Conservation (phyloP, 2,888 invertebrate species). For the Sarcophaga carnaria region DNA sequence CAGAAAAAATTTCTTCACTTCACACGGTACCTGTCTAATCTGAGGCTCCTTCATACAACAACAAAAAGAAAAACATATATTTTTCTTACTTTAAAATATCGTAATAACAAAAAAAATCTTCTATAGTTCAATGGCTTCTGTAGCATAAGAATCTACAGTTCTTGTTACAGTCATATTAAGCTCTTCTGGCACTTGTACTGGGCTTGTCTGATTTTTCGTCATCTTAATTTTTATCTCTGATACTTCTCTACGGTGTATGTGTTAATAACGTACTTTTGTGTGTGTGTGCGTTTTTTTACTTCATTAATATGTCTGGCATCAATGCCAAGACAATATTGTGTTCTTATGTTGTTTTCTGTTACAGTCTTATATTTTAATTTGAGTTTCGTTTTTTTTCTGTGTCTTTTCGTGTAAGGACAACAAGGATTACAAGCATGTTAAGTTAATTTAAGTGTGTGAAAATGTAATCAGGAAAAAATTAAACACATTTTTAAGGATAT, state of each 20-base stretch:
- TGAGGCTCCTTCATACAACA: background rate
- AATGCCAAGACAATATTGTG: slow-evolving; percentile 25
- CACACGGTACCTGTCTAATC: too few species aligned
- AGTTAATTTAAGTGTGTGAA: background rate
- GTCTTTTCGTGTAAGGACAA: too few species aligned
- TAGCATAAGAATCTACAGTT: slow-evolving; percentile 8
- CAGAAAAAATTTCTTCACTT: too few species aligned
- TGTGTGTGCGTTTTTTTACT: slow-evolving; percentile 1
- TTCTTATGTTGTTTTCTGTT: background rate
- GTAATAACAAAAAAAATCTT: background rate
- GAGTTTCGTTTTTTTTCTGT: background rate
- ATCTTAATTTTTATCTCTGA: slow-evolving; percentile 36
- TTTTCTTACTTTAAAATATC: background rate
- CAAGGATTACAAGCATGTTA: background rate
- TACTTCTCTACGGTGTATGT: slow-evolving; percentile 4
- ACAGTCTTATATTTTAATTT: background rate
- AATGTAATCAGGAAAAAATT: too few species aligned
- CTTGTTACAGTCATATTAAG: background rate
- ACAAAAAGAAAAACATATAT: slow-evolving; percentile 6
- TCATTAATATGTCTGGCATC: slow-evolving; percentile 59
- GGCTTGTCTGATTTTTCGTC: slow-evolving; percentile 17
- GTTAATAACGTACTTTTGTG: slow-evolving; percentile 47
- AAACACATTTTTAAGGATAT: background rate
- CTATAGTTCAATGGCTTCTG: slow-evolving; percentile 25
- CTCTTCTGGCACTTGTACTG: background rate